Evolutionary conservation across 2,888 invertebrate genomes (phyloP).

Genomic region (Dexiosoma caninum): DNA sequence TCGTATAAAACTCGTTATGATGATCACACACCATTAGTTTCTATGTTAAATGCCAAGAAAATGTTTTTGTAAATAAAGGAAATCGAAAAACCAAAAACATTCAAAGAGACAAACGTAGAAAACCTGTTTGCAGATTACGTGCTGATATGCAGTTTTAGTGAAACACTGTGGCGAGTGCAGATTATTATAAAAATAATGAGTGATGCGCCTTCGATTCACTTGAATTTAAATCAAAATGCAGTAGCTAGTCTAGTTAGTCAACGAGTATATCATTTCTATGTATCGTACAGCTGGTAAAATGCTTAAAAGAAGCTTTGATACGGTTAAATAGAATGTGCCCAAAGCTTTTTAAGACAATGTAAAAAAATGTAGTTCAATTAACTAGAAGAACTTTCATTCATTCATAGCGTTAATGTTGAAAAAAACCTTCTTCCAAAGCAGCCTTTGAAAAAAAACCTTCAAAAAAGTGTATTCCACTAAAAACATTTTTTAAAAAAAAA

Average conservation of each 20-base stretch:
- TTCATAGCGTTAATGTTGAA: too few relatives aligned
- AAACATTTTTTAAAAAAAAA: too few relatives aligned
- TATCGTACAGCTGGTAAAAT: background rate
- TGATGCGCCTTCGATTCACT: constrained; percentile 11
- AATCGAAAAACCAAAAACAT: background rate
- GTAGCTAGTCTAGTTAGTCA: background rate
- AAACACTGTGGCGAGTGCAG: constrained; percentile 10
- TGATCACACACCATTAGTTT: background rate
- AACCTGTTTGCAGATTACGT: background rate
- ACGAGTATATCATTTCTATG: background rate
- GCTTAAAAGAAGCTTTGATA: background rate
- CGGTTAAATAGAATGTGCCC: too few relatives aligned
- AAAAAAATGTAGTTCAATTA: too few relatives aligned
- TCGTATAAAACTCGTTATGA: constrained; percentile 21
- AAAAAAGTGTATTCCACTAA: too few relatives aligned
- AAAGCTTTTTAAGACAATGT: too few relatives aligned
- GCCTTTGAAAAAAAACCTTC: too few relatives aligned
- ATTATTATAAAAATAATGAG: background rate
- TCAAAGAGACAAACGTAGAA: background rate
- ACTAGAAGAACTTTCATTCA: too few relatives aligned
- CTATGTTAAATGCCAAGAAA: background rate
- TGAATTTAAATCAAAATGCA: background rate
- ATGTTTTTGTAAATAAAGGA: background rate
- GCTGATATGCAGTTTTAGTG: background rate
- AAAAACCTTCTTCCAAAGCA: too few relatives aligned